Evolutionary conservation across 2,888 invertebrate genomes (phyloP), one percentile per base, ranked within the genome.

Genomic region (Tridacna crocea): DNA sequence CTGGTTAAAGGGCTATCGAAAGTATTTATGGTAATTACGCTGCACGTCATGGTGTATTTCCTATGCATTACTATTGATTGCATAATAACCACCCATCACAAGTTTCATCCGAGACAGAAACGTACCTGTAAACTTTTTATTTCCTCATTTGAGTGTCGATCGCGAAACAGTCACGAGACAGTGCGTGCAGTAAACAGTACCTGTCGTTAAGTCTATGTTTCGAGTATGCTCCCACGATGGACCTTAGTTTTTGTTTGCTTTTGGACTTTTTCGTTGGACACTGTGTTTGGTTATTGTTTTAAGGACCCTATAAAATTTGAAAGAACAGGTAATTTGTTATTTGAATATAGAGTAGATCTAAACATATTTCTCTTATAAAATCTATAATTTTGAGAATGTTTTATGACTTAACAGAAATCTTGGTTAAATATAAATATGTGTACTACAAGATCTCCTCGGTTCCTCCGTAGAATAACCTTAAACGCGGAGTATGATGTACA

Each of bases 271-370:
- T 51, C 15, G 24, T 26, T 51, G 11, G 24, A 24, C 24, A 26
- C 48, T 24, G 70, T 51, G 13, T 51, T 13, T 22, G 70, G 70
- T 22, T 70, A 70, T 51, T 70, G 70, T 51, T 70, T 70, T 26
- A 70, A 70, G 70, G 70, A 70, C 48, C 70, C 70, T 4, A 70
- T 70, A 22, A 70, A 70, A 51, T 70, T 70, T 26, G 70, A 70
- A 70, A 48, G 70, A 70, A 70, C 70, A 70, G 70, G 70, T 70
- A 70, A 24, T 36, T 36, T 66, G 1, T 26, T 6, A 19, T 55
- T 19, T 55, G 19, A 36, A 36, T 36, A 36, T 36, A 4, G 36
- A 4, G 36, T 36, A n/a, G n/a, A n/a, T n/a, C n/a, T n/a, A n/a
- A n/a, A n/a, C n/a, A n/a, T n/a, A n/a, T n/a, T n/a, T n/a, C n/a